A percentile compares a stretch with the other conserved stretches of the same genome.
Evolutionary conservation across 2,888 invertebrate species (phyloP).

Genomic region (Pterostichus niger): DNA sequence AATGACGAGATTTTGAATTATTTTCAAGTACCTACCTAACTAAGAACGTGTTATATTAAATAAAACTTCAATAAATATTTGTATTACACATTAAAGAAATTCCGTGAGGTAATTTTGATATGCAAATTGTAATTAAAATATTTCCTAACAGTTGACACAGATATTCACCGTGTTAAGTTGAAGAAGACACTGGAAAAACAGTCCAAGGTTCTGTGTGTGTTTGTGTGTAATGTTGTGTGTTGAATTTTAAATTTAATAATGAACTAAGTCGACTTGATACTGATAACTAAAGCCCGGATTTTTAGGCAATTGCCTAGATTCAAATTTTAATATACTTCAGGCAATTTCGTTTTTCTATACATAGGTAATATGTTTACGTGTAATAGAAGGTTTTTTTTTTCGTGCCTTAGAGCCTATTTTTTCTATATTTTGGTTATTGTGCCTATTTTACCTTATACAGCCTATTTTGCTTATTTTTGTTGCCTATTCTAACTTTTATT

Average conservation of each 20-base stretch:
- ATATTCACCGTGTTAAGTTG: conserved; percentile 25
- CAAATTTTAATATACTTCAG: no score
- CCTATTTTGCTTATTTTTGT: no score
- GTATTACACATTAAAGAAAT: conserved; percentile 13
- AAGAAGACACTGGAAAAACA: conserved; percentile 38
- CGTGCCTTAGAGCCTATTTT: no score
- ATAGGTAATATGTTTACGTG: no score
- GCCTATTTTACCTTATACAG: no score
- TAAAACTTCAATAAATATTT: conserved; percentile 14
- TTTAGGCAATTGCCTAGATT: no score
- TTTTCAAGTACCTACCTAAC: not conserved
- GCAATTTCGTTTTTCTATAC: no score
- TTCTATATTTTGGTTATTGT: no score
- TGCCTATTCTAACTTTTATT: no score
- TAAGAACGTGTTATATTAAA: not conserved
- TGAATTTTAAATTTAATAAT: not conserved
- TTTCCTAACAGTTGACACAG: conserved; percentile 40
- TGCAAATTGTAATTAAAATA: conserved; percentile 49
- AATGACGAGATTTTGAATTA: not conserved
- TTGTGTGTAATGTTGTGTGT: not conserved
- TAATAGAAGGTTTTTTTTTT: no score
- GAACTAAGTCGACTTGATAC: not conserved
- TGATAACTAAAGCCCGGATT: not conserved
- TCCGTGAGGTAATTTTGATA: conserved; percentile 13
- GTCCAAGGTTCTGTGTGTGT: conserved; percentile 26